phyloP scores from a whole-genome alignment of 2,113 vertebrate species.

The Leucopsar rothschildi region DNA sequence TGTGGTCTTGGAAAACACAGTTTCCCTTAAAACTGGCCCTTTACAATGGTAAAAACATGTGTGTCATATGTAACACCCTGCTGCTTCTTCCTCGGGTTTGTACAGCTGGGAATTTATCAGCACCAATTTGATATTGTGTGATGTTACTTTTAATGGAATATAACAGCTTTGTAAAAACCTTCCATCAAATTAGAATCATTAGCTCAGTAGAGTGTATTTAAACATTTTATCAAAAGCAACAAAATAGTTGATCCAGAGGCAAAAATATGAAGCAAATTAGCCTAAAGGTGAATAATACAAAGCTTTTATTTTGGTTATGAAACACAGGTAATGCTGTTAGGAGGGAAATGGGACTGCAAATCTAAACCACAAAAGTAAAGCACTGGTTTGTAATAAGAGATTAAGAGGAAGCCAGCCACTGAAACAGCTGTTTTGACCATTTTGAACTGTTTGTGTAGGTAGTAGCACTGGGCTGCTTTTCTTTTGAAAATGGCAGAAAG shows the following conservation, averaged over 20 bases:
- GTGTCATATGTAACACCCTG: fast-evolving
- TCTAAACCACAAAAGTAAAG: background rate
- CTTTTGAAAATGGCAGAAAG: conserved; percentile 51
- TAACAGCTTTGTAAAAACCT: background rate
- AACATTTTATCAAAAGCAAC: background rate
- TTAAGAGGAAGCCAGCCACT: background rate
- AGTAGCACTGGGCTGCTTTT: background rate
- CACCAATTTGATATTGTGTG: background rate
- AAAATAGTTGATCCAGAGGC: background rate
- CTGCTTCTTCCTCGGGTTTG: background rate
- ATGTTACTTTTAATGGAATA: background rate
- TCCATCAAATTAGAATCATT: background rate
- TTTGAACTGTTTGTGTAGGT: conserved; percentile 1
- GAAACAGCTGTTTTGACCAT: conserved; percentile 50
- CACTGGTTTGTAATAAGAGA: conserved; percentile 12
- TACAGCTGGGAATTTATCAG: background rate
- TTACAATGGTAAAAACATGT: background rate
- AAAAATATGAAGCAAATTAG: background rate
- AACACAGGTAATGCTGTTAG: background rate
- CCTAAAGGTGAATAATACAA: background rate
- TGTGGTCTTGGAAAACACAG: background rate
- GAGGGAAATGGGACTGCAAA: background rate
- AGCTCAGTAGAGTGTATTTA: background rate
- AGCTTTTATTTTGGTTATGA: background rate
- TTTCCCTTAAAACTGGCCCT: background rate